Evolutionary conservation across 2,113 vertebrate species (phyloP).

Genomic region (Hyperopisus bebe): DNA sequence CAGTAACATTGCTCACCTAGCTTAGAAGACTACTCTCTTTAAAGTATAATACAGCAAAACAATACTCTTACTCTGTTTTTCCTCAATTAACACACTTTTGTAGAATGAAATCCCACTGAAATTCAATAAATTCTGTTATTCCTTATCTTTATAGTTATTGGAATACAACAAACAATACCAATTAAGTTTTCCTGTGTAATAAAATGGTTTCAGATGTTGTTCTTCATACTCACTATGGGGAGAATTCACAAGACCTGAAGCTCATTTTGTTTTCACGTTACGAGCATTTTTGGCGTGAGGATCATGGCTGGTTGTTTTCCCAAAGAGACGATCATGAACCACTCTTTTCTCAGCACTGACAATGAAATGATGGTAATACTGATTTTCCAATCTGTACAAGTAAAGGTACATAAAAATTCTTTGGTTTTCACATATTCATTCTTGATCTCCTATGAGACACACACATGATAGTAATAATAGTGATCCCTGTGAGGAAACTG

Average conservation of each 20-base stretch:
- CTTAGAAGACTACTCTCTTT: background rate
- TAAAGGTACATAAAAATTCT: background rate
- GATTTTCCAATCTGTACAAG: background rate
- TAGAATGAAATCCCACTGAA: background rate
- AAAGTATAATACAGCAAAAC: background rate
- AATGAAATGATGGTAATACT: background rate
- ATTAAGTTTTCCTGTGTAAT: background rate
- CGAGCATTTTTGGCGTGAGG: background rate
- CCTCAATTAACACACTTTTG: background rate
- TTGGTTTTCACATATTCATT: background rate
- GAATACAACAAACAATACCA: background rate
- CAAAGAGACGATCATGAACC: background rate
- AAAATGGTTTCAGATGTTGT: slow-evolving; percentile 1
- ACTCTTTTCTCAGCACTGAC: background rate
- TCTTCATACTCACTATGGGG: background rate
- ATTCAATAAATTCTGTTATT: background rate
- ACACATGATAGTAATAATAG: background rate
- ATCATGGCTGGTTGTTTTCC: background rate
- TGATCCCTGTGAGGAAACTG: background rate
- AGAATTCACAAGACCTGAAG: background rate
- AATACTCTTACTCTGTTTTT: background rate
- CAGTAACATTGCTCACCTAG: background rate
- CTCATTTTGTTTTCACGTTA: background rate
- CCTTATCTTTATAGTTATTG: background rate
- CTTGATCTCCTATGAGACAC: background rate